A percentile compares a stretch with the other conserved stretches of the same genome.
Conservation (phyloP, 2,797 vertebrate species). For the Melanotaenia parkinsoni region DNA sequence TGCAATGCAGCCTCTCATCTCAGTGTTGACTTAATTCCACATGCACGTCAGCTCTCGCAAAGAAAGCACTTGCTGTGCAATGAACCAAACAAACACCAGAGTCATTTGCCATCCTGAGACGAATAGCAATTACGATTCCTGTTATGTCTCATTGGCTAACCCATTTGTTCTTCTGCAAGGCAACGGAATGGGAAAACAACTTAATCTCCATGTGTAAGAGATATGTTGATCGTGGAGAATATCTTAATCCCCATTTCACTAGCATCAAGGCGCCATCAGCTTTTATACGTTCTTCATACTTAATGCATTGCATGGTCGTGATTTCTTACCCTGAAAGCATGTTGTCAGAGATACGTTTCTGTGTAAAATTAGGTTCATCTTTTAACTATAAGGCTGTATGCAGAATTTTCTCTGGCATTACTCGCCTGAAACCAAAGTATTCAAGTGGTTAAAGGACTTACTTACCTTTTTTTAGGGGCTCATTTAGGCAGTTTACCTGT, state of each 20-base stretch:
- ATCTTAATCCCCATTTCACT: slow-evolving; percentile 57
- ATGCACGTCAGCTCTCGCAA: slow-evolving; percentile 53
- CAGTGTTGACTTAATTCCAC: slow-evolving; percentile 69
- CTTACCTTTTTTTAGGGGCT: slow-evolving; percentile 10
- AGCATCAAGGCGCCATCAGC: slow-evolving; percentile 27
- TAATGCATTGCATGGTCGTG: slow-evolving; percentile 17
- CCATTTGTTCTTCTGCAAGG: slow-evolving; percentile 70
- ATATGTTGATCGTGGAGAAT: slow-evolving; percentile 52
- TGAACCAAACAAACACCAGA: slow-evolving; percentile 72
- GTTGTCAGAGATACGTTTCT: not conserved
- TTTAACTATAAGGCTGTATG: not conserved
- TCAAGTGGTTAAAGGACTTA: slow-evolving; percentile 23
- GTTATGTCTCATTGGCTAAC: slow-evolving; percentile 73
- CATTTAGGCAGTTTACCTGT: slow-evolving; percentile 40
- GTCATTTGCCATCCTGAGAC: slow-evolving; percentile 68
- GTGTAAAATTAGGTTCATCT: not conserved
- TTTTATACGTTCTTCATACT: slow-evolving; percentile 29
- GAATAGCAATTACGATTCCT: slow-evolving; percentile 74
- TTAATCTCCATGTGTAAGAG: slow-evolving; percentile 56
- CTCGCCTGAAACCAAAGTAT: slow-evolving; percentile 6
- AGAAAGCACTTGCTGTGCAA: slow-evolving; percentile 49
- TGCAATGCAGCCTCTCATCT: slow-evolving; percentile 52
- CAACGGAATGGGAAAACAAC: slow-evolving; percentile 57
- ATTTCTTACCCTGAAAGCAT: not conserved
- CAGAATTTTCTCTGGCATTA: not conserved